phyloP scores from a whole-genome alignment of 1,140 invertebrate species.

The Druon quercuslanigerum region DNA sequence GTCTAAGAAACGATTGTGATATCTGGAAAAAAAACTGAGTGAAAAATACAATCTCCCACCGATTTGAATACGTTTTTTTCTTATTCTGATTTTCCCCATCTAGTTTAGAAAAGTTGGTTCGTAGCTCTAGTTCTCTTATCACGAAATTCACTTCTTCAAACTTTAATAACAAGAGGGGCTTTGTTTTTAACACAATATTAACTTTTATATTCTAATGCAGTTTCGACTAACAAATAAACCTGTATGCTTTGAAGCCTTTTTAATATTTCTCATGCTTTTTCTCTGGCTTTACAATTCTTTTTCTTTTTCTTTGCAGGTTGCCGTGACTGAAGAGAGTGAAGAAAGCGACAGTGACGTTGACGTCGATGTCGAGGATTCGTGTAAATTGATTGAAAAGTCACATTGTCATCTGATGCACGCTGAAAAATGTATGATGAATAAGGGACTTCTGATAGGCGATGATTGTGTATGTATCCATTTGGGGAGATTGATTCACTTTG shows the following conservation, averaged over 20 bases:
- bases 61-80: slow-evolving; percentile 7
- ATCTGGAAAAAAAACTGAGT: neutral
- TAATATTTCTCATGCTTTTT: slow-evolving; percentile 32
- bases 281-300: slow-evolving; percentile 21
- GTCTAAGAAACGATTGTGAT: neutral
- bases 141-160: neutral
- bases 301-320: slow-evolving; percentile 31
- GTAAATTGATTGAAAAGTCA: slow-evolving; percentile 77
- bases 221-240: slow-evolving; percentile 10
- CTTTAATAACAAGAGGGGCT: neutral
- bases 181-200: neutral
- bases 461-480: slow-evolving; percentile 75
- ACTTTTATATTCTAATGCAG: neutral
- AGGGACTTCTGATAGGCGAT: slow-evolving; percentile 64
- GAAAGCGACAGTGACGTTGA: slow-evolving; percentile 64
- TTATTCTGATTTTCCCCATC: neutral
- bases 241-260: slow-evolving; percentile 42
- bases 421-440: slow-evolving; percentile 74
- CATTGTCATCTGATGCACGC: slow-evolving; percentile 76
- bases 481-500: slow-evolving; percentile 17
- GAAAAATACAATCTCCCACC: slow-evolving; percentile 15
- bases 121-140: neutral
- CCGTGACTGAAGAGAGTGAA: slow-evolving; percentile 57
- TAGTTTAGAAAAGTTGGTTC: slow-evolving; percentile 27
- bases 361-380: slow-evolving; percentile 77